Conservation (phyloP, 1,140 invertebrate species). For the Drosophila melanogaster region DNA sequence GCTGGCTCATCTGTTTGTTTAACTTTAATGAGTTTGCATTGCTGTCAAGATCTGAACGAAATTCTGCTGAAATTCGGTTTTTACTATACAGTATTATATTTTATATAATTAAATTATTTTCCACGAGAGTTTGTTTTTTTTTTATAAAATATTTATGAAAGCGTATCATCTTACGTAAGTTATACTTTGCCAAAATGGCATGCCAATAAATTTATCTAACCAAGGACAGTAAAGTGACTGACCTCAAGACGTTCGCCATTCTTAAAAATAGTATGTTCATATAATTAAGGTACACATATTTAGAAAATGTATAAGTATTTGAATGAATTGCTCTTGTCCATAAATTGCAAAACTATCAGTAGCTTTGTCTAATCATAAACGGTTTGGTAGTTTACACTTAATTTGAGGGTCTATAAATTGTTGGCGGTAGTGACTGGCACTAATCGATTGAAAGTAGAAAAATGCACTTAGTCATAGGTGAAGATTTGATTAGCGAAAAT, state of each 20-base stretch:
- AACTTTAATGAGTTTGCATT: constrained; percentile 46
- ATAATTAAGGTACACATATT: not conserved
- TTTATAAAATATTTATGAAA: not conserved
- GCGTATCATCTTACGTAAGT: not conserved
- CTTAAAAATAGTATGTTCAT: not conserved
- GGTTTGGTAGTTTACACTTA: constrained; percentile 23
- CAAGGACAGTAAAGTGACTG: constrained; percentile 33
- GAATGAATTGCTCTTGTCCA: constrained; percentile 14
- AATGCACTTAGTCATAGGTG: constrained; percentile 37
- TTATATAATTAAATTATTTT: not conserved
- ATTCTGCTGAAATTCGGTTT: constrained; percentile 7
- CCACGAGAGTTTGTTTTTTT: too few relatives aligned
- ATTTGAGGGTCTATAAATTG: constrained; percentile 41
- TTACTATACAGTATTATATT: not conserved
- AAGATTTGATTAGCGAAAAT: constrained; percentile 23
- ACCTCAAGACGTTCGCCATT: constrained; percentile 2
- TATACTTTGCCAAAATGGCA: constrained; percentile 1
- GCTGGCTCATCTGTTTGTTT: constrained; percentile 35
- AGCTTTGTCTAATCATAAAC: constrained; percentile 38
- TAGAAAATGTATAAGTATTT: not conserved
- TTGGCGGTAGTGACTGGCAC: constrained; percentile 49
- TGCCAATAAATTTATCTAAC: constrained; percentile 3
- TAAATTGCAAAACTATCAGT: constrained; percentile 33
- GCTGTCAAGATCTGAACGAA: constrained; percentile 30
- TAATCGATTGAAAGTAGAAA: constrained; percentile 32